Conservation (phyloP, 2,888 invertebrate genomes). For the Athrips mouffetella region DNA sequence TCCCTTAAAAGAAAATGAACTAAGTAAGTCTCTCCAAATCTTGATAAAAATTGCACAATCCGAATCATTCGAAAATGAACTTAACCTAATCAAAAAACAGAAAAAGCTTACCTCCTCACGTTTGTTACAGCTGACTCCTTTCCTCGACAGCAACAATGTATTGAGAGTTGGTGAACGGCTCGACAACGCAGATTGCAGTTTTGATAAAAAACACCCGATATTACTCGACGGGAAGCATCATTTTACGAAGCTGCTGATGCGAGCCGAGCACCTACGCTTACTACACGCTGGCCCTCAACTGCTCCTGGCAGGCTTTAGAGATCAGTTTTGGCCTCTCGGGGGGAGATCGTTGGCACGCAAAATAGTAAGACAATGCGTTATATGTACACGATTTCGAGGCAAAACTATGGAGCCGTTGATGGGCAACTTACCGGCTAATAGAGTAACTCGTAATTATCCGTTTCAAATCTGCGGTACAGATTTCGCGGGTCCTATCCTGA, state of each 20-base stretch:
- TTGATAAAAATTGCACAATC: constrained; percentile 23
- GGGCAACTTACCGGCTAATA: constrained; percentile 9
- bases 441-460: not conserved
- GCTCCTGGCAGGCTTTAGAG: constrained; percentile 22
- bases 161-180: constrained; percentile 32
- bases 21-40: not conserved
- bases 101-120: not conserved
- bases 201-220: constrained; percentile 31
- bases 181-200: constrained; percentile 19
- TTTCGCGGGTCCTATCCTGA: not conserved
- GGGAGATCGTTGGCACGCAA: constrained; percentile 23
- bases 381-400: constrained; percentile 15
- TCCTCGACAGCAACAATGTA: constrained; percentile 23
- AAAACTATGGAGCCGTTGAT: constrained; percentile 19
- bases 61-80: constrained; percentile 25
- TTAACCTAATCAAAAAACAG: not conserved
- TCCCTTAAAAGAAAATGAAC: not conserved
- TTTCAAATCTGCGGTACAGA: not conserved
- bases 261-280: constrained; percentile 22
- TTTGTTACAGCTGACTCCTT: constrained; percentile 26
- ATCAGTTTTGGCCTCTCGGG: constrained; percentile 27
- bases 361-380: constrained; percentile 11
- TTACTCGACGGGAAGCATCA: constrained; percentile 31
- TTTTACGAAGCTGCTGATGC: constrained; percentile 25
- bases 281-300: constrained; percentile 30